Percentiles rank a stretch among this genome's conserved stretches.
Evolutionary conservation across 2,113 vertebrate genomes (phyloP).

Genomic region (Chlamydotis undulata): DNA sequence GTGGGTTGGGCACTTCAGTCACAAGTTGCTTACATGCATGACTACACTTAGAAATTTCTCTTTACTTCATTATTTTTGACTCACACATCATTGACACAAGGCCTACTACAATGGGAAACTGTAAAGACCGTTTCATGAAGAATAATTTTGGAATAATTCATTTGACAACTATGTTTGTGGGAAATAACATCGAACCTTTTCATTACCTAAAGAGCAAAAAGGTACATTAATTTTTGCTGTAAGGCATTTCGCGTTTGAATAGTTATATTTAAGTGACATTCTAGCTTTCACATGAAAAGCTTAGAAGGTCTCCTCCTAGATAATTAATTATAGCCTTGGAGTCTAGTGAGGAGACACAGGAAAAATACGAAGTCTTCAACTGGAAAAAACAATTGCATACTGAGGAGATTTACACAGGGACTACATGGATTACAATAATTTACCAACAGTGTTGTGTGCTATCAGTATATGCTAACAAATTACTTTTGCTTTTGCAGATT

Average conservation of each 20-base stretch:
- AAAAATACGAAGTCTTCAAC: neutral
- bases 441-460: neutral
- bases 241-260: neutral
- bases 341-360: neutral
- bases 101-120: neutral
- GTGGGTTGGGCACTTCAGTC: constrained; percentile 32
- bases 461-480: neutral
- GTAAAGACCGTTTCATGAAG: neutral
- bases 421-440: neutral
- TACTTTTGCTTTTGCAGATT: neutral
- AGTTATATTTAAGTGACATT: constrained; percentile 33
- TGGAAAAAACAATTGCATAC: neutral
- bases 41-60: constrained; percentile 2
- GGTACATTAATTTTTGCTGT: constrained; percentile 41
- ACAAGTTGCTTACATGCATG: constrained; percentile 46
- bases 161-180: constrained; percentile 1
- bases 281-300: constrained; percentile 6
- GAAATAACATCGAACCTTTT: constrained; percentile 28
- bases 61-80: constrained; percentile 36
- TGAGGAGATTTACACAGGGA: neutral
- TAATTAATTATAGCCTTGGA: constrained; percentile 11
- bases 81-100: neutral
- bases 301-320: neutral
- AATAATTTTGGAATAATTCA: neutral
- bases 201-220: constrained; percentile 8